Evolutionary conservation across 1,140 invertebrate genomes (phyloP).

Genomic region (Drosophila ironensis): DNA sequence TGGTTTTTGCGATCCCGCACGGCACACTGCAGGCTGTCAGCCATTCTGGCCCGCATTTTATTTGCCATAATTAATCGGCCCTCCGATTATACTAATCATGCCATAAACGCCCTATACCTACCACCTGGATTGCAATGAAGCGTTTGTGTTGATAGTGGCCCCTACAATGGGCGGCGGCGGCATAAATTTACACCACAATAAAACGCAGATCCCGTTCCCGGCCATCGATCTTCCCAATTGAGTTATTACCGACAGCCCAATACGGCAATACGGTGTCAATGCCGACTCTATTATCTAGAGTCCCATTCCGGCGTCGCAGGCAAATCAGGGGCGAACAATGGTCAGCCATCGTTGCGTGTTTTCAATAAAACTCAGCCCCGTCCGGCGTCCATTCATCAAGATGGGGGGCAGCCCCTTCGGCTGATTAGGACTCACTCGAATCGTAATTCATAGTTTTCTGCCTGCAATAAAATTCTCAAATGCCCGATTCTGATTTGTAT

Average conservation of each 20-base stretch:
- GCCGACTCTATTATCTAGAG: slow-evolving; percentile 21
- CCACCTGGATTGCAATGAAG: slow-evolving; percentile 25
- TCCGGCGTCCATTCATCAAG: slow-evolving; percentile 9
- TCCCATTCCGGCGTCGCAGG: slow-evolving; percentile 22
- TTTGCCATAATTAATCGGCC: slow-evolving; percentile 30
- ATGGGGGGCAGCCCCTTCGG: slow-evolving; percentile 9
- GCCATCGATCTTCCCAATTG: slow-evolving; percentile 62
- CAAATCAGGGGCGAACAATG: slow-evolving; percentile 68
- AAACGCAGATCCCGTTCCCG: slow-evolving; percentile 2
- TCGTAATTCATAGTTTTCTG: slow-evolving; percentile 62
- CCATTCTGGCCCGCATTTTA: slow-evolving; percentile 25
- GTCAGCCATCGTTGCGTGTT: slow-evolving; percentile 57
- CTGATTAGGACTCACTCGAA: slow-evolving; percentile 60
- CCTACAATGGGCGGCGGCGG: slow-evolving; percentile 3
- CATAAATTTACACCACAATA: slow-evolving; percentile 44
- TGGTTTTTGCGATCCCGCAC: slow-evolving; percentile 36
- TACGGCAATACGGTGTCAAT: slow-evolving; percentile 60
- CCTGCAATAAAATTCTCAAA: slow-evolving; percentile 60
- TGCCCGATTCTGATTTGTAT: slow-evolving; percentile 72
- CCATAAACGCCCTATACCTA: background rate
- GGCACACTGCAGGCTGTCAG: slow-evolving; percentile 31
- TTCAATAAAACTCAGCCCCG: slow-evolving; percentile 50
- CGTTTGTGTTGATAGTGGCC: slow-evolving; percentile 19
- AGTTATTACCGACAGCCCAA: slow-evolving; percentile 73
- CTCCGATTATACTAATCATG: slow-evolving; percentile 36